Percentiles rank a stretch among this genome's conserved stretches.
Conservation (phyloP, 2,888 invertebrate genomes). For the Oscheius sp. region DNA sequence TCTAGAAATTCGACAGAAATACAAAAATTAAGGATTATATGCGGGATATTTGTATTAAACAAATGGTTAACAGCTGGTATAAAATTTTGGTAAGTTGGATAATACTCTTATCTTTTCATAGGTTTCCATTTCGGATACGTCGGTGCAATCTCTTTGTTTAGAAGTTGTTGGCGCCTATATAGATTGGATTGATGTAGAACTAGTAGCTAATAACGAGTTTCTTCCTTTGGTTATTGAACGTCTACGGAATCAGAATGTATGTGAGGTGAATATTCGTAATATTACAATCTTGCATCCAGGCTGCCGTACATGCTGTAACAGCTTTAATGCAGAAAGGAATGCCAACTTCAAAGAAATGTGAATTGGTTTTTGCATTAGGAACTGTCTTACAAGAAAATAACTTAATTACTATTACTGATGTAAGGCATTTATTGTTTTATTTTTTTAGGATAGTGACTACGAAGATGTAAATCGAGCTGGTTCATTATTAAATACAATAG, state of each 20-base stretch:
- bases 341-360: slow-evolving; percentile 75
- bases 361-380: slow-evolving; percentile 68
- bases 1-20: slow-evolving; percentile 73
- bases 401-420: slow-evolving; percentile 41
- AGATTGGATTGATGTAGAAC: slow-evolving; percentile 76
- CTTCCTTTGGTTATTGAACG: slow-evolving; percentile 72
- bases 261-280: slow-evolving; percentile 37
- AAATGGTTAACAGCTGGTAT: slow-evolving; percentile 75
- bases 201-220: slow-evolving; percentile 76
- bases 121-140: slow-evolving; percentile 28
- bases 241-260: slow-evolving; percentile 39
- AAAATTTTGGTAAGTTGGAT: slow-evolving; percentile 74
- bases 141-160: slow-evolving; percentile 70
- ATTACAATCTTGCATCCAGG: too few relatives aligned
- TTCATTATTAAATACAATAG: slow-evolving; percentile 46
- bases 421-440: slow-evolving; percentile 28
- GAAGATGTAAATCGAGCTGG: slow-evolving; percentile 48
- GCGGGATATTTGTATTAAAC: slow-evolving; percentile 74
- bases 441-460: slow-evolving; percentile 44
- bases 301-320: slow-evolving; percentile 75
- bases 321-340: slow-evolving; percentile 76
- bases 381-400: slow-evolving; percentile 39
- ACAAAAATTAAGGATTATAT: slow-evolving; percentile 75
- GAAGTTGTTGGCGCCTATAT: slow-evolving; percentile 75
- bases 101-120: too few relatives aligned